These are phyloP conservation scores for Diorhabda sublineata DNA, from an alignment of 1,140 invertebrate genomes.

Conservation along the genomic window DNA sequence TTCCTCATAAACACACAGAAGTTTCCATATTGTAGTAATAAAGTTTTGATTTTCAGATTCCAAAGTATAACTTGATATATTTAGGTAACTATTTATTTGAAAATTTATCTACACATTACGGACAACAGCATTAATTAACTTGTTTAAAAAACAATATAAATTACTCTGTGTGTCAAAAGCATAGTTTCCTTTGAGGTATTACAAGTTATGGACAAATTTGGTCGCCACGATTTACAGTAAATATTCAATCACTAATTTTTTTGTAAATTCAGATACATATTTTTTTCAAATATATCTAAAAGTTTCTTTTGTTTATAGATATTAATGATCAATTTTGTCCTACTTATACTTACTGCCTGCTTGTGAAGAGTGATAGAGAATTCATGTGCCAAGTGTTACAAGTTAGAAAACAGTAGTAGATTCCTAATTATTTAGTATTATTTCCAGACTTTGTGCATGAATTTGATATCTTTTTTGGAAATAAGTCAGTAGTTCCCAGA, in stretches of 20 bases:
- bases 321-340: conserved; percentile 5
- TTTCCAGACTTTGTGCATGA: conserved; percentile 12
- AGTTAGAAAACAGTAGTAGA: not conserved
- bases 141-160: not conserved
- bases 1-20: conserved; percentile 15
- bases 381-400: conserved; percentile 19
- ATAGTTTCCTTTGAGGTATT: not conserved
- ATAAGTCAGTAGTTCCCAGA: conserved; percentile 18
- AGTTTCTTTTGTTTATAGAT: not conserved
- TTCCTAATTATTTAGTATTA: conserved; percentile 10
- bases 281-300: not conserved
- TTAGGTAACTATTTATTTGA: not conserved
- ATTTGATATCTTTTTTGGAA: conserved; percentile 9
- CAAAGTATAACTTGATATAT: not conserved
- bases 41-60: not conserved
- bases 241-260: not conserved
- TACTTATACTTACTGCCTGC: not conserved
- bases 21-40: not conserved
- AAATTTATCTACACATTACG: not conserved
- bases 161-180: not conserved
- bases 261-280: not conserved
- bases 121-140: not conserved
- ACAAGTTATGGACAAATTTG: conserved; percentile 3
- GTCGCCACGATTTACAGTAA: not conserved
- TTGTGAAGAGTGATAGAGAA: conserved; percentile 2